phyloP scores from a whole-genome alignment of 2,113 vertebrate genomes.

The Camelus dromedarius region DNA sequence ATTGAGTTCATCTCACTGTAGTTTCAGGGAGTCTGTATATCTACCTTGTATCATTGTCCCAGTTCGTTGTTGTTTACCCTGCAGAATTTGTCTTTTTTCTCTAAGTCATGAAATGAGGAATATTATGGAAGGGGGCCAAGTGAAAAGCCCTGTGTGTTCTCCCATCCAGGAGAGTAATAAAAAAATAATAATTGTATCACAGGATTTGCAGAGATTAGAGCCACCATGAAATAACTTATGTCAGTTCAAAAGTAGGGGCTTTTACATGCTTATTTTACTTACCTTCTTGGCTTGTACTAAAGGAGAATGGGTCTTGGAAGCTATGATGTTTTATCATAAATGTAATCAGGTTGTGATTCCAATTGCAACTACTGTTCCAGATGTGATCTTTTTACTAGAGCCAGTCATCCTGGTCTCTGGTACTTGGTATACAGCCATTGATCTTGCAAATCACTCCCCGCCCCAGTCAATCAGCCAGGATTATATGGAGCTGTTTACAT shows the following conservation, averaged over 20 bases:
- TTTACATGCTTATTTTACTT: background rate
- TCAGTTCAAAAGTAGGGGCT: background rate
- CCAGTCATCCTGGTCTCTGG: background rate
- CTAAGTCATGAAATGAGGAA: background rate
- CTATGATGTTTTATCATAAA: background rate
- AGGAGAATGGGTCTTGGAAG: background rate
- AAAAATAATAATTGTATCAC: background rate
- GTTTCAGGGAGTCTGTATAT: background rate
- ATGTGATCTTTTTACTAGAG: background rate
- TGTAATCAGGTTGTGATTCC: background rate
- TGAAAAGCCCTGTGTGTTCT: background rate
- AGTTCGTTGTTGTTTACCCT: background rate
- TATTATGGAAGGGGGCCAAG: background rate
- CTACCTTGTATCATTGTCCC: background rate
- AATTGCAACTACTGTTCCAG: background rate
- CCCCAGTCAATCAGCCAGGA: background rate
- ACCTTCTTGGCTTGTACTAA: background rate
- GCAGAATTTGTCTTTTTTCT: background rate
- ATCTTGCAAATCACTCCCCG: background rate
- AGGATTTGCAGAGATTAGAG: background rate
- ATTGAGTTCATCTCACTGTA: background rate
- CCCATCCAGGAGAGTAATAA: background rate
- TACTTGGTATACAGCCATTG: too few species aligned
- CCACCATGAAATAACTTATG: background rate
- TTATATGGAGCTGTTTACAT: background rate